phyloP scores from a whole-genome alignment of 2,888 invertebrate species.

The Phytoseiulus persimilis region DNA sequence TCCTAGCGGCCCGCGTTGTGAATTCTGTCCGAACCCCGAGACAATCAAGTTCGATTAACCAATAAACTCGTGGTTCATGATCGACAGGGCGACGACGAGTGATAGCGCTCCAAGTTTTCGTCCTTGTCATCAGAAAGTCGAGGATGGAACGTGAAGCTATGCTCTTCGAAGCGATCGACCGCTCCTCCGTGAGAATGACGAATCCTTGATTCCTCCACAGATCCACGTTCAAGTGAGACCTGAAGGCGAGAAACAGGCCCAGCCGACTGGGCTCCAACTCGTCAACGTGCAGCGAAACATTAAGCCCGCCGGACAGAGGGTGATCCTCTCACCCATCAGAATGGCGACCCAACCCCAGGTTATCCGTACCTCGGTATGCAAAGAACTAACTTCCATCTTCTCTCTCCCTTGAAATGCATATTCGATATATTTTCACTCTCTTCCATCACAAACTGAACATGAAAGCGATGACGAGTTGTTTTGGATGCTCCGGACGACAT shows the following conservation, averaged over 20 bases:
- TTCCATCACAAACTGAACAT: neutral
- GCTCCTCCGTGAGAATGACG: no score
- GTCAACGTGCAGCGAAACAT: conserved; percentile 60
- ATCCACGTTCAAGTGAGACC: conserved; percentile 22
- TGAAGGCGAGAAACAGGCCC: conserved; percentile 8
- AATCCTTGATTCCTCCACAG: neutral
- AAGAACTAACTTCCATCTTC: neutral
- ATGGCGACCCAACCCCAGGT: conserved; percentile 60
- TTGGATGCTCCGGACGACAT: neutral
- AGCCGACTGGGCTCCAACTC: conserved; percentile 58
- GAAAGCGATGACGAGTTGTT: neutral
- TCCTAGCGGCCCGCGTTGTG: no score
- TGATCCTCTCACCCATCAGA: conserved; percentile 58
- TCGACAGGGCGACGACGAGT: no score
- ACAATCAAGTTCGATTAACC: no score
- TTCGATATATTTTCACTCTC: neutral
- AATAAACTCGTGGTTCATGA: no score
- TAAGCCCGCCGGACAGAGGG: conserved; percentile 69
- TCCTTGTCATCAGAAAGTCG: no score
- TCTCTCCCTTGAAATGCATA: neutral
- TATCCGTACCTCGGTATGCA: conserved; percentile 67
- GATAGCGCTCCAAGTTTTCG: no score
- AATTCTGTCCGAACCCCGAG: no score
- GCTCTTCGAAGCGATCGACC: no score
- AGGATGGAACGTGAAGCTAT: no score